Conservation (phyloP, 2,888 invertebrate species). For the Oscheius sp. region DNA sequence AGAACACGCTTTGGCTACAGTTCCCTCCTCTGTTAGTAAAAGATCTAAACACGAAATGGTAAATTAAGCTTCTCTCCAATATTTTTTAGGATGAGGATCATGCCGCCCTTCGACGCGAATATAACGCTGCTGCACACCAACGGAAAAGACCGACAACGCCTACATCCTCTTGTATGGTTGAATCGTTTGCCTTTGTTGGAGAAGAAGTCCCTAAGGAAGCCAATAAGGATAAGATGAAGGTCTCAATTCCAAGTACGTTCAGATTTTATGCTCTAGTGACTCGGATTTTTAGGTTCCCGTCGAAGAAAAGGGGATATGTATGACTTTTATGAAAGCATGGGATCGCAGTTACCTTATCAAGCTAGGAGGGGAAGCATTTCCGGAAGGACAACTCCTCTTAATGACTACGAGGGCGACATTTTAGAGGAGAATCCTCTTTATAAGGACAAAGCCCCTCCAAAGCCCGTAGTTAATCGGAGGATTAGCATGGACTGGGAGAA, state of each 20-base stretch:
- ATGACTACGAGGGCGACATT: constrained; percentile 60
- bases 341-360: constrained; percentile 45
- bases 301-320: constrained; percentile 48
- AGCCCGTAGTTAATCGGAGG: constrained; percentile 66
- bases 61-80: not conserved
- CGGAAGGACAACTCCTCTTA: constrained; percentile 44
- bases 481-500: constrained; percentile 68
- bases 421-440: constrained; percentile 63
- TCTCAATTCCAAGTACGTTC: constrained; percentile 46
- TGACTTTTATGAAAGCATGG: constrained; percentile 64
- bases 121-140: constrained; percentile 48
- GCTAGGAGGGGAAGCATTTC: constrained; percentile 35
- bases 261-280: not conserved
- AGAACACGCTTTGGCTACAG: constrained; percentile 23
- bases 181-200: constrained; percentile 41
- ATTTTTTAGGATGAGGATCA: not conserved
- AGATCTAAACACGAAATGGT: not conserved
- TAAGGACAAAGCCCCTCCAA: constrained; percentile 60
- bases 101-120: constrained; percentile 46
- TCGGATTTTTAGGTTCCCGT: constrained; percentile 17
- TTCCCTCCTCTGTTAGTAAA: constrained; percentile 8
- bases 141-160: constrained; percentile 66
- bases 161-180: constrained; percentile 44
- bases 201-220: constrained; percentile 14
- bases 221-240: constrained; percentile 45